Base-by-base conservation (phyloP, 2,797 vertebrate genomes). In the Danio jaintianensis region DNA sequence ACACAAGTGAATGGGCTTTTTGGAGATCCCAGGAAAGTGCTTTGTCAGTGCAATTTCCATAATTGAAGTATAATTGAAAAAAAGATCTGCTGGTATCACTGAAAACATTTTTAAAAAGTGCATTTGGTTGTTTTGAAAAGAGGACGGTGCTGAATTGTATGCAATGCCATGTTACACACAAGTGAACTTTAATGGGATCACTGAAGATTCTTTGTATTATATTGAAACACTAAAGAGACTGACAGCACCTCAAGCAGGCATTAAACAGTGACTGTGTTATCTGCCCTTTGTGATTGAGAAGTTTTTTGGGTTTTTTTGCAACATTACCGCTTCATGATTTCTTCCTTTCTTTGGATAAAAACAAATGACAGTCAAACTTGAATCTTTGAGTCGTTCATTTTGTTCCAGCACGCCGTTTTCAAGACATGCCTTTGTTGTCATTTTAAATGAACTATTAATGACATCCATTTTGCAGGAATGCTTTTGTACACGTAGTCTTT, bases 21-120 rank as follows among this genome's bases (percentile, higher is more conserved):
- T 4, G 18, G 40, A 58, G 70, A 36, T 74, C 38, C 6, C 8
- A 20, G 4, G 40, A 18, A 58, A 72, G 4, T 61, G 56, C 40
- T 74, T 61, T 61, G 20, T 61, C 22, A 50, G 61, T 74, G 56
- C 48, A 48, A 48, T 61, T 74, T 74, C 55, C 71, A 74, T 61
- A 71, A 56, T 42, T 20, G 18, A 47, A 45, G 36, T 59, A 47
- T 29, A 29, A 16, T 73, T 45, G 18, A 56, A 16, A 56, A 56
- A 72, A 43, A 50, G 40, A 59, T 29, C 29, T 29, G 20, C 8
- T 73, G 13, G 53, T 18, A n/a, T 20, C 11, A 43, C 4, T 4
- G 9, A 53, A 38, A 56, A 15, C 50, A 64, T 45, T 63, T 62
- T 10, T 29, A 42, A 64, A 64, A 20, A 10, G 40, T 64, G 62